Percentiles rank a stretch among this genome's conserved stretches.
These are phyloP conservation scores for Acanthisitta chloris DNA, from an alignment of 2,113 vertebrate species.

Conservation along the genomic window DNA sequence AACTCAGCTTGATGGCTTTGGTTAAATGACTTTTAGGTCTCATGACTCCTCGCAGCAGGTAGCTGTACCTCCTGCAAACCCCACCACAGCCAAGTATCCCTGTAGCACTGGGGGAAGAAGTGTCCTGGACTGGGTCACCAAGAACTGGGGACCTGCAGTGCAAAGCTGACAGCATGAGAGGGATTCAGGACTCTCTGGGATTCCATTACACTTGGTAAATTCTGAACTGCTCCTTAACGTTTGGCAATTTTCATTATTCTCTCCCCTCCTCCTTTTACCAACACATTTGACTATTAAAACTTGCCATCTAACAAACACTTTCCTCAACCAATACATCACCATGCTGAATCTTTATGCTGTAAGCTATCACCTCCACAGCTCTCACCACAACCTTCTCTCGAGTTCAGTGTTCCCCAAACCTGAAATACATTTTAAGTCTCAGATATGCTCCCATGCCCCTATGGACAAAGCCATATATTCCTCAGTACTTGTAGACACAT, in stretches of 20 bases:
- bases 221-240: not conserved
- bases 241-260: not conserved
- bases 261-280: constrained; percentile 7
- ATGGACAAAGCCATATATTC: not conserved
- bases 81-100: not conserved
- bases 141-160: not conserved
- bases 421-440: not conserved
- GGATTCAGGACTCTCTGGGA: not conserved
- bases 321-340: constrained; percentile 5
- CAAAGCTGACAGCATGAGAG: not conserved
- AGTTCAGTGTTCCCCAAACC: constrained; percentile 32
- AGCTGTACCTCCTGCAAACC: not conserved
- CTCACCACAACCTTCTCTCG: constrained; percentile 4
- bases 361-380: constrained; percentile 52
- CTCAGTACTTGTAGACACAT: rapidly evolving
- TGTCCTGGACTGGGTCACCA: not conserved
- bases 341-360: constrained; percentile 37
- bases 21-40: not conserved
- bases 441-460: not conserved
- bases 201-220: not conserved
- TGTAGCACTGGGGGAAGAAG: not conserved
- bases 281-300: constrained; percentile 39
- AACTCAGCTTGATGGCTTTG: not conserved
- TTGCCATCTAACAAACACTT: constrained; percentile 25
- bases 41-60: not conserved